A percentile compares a stretch with the other conserved stretches of the same genome.
These are phyloP conservation scores for Chironomus riparius DNA, from an alignment of 2,888 invertebrate species.

Conservation along the genomic window DNA sequence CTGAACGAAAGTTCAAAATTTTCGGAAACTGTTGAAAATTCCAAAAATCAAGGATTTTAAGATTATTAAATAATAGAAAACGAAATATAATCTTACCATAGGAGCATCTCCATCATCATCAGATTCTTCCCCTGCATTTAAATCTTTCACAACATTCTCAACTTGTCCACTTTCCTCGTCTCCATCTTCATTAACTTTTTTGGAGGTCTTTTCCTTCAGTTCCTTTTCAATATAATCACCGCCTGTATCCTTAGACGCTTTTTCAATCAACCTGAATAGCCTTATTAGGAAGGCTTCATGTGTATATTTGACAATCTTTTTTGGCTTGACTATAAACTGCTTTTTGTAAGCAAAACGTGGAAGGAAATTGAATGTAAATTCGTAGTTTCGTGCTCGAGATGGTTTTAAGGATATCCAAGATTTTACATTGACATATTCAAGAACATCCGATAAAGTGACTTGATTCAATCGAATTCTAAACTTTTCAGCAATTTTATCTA, in stretches of 20 bases:
- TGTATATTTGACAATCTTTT: slow-evolving; percentile 61
- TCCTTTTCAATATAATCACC: slow-evolving; percentile 38
- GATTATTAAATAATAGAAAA: neutral
- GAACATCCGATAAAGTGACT: slow-evolving; percentile 68
- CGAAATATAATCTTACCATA: slow-evolving; percentile 1
- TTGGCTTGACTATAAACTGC: slow-evolving; percentile 61
- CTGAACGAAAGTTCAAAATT: too few relatives aligned
- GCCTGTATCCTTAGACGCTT: slow-evolving; percentile 47
- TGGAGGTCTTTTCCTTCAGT: slow-evolving; percentile 43
- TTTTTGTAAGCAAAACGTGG: slow-evolving; percentile 64
- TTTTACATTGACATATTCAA: slow-evolving; percentile 49
- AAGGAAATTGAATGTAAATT: slow-evolving; percentile 62
- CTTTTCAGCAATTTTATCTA: slow-evolving; percentile 52
- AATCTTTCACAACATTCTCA: slow-evolving; percentile 35
- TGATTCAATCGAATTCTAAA: slow-evolving; percentile 64
- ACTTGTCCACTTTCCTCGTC: slow-evolving; percentile 37
- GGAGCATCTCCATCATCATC: slow-evolving; percentile 35
- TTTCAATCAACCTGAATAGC: slow-evolving; percentile 54
- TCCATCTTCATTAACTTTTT: slow-evolving; percentile 41
- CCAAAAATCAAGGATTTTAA: too few relatives aligned
- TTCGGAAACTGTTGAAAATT: too few relatives aligned
- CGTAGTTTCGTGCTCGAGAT: slow-evolving; percentile 52
- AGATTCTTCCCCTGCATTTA: slow-evolving; percentile 37
- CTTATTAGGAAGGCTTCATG: slow-evolving; percentile 60
- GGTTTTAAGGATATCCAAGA: slow-evolving; percentile 47